phyloP scores from a whole-genome alignment of 2,113 vertebrate species.

The Mastomys coucha region DNA sequence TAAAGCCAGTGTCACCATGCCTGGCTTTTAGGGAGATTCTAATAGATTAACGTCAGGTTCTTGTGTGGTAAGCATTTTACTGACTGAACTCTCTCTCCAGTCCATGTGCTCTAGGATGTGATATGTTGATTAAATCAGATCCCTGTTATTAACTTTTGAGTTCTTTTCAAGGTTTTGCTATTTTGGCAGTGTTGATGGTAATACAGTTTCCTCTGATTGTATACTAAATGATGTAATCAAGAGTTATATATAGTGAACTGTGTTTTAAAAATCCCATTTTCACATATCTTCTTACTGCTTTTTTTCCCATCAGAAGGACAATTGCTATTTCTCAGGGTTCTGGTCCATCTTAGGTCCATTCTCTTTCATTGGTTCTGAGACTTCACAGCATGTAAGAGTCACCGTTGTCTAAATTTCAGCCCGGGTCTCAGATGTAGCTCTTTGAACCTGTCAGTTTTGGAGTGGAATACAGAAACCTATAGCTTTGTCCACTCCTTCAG shows the following conservation, averaged over 20 bases:
- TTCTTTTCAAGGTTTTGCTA: constrained; percentile 17
- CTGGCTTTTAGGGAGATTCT: not conserved
- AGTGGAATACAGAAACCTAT: not conserved
- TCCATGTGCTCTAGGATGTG: not conserved
- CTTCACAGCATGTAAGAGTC: not conserved
- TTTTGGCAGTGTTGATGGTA: constrained; percentile 41
- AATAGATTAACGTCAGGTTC: not conserved
- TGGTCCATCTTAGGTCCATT: not conserved
- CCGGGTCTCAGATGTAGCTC: not conserved
- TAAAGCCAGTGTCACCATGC: not conserved
- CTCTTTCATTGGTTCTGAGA: constrained; percentile 55
- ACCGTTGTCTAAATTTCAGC: constrained; percentile 49
- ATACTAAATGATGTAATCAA: not conserved
- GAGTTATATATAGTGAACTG: not conserved
- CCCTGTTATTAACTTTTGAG: not conserved
- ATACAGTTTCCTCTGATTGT: constrained; percentile 10
- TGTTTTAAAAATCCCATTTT: constrained; percentile 44
- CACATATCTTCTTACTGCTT: not conserved
- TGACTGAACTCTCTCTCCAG: not conserved
- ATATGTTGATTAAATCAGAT: constrained; percentile 8
- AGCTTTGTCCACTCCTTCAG: not conserved
- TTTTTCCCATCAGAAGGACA: constrained; percentile 16
- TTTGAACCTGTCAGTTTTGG: constrained; percentile 14
- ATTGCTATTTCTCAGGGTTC: constrained; percentile 11
- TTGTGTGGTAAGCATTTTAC: not conserved